Conservation (phyloP, 2,797 vertebrate species). For the Danio jaintianensis region DNA sequence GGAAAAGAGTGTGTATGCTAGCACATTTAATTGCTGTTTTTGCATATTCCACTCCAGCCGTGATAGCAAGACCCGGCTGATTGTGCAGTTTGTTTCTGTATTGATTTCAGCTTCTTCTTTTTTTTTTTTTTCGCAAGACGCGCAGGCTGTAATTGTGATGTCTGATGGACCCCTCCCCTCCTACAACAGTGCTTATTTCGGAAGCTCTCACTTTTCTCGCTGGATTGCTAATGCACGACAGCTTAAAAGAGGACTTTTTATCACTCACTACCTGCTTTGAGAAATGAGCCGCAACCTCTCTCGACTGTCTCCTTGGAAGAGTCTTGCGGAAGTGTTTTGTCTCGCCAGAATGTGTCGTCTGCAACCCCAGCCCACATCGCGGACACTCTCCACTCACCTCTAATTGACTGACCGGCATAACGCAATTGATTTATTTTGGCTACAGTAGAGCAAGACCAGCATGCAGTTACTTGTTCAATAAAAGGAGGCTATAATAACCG, state of each 20-base stretch:
- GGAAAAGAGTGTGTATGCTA: constrained; percentile 76
- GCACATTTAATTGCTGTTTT: constrained; percentile 87
- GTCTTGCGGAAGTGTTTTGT: constrained; percentile 76
- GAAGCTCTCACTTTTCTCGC: constrained; percentile 76
- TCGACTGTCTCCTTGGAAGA: constrained; percentile 73
- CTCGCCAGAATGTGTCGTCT: constrained; percentile 67
- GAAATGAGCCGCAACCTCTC: constrained; percentile 80
- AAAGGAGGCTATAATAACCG: constrained; percentile 75
- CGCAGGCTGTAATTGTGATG: constrained; percentile 76
- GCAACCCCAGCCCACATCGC: constrained; percentile 69
- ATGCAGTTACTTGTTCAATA: constrained; percentile 58
- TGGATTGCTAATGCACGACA: constrained; percentile 77
- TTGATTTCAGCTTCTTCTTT: constrained; percentile 75
- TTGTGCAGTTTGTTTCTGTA: constrained; percentile 82
- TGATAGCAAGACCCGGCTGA: constrained; percentile 81
- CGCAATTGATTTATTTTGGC: constrained; percentile 51
- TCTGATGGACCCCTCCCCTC: constrained; percentile 71
- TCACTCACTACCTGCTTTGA: constrained; percentile 82
- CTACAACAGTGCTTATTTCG: constrained; percentile 79
- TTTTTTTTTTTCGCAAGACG: constrained; percentile 51
- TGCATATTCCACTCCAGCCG: constrained; percentile 84
- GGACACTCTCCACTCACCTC: constrained; percentile 75
- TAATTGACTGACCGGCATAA: constrained; percentile 56
- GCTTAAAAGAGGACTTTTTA: constrained; percentile 79
- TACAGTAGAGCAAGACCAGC: constrained; percentile 22